Evolutionary conservation across 1,140 invertebrate genomes (phyloP), one percentile per base, ranked within the genome.

Genomic region (Stegodyphus mimosarum): DNA sequence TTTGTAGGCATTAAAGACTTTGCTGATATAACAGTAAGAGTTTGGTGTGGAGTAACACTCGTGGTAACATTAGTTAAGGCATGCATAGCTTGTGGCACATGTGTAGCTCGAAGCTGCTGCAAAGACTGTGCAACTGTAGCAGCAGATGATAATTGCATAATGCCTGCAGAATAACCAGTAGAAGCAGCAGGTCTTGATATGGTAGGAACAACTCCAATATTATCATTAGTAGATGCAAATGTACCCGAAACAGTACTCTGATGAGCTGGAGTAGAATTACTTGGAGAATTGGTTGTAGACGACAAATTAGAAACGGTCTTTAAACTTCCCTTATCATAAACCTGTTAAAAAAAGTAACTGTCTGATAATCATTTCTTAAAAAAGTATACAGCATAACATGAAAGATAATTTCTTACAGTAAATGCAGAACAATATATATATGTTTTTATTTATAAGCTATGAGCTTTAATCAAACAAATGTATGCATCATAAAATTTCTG

Each of bases 11-110:
- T 55, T 7, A 87, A 55, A 11, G 78, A 76, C 50, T 87, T 87
- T 7, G 78, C 86, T 48, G 86, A 83, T 49, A 87, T 83, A 7
- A 87, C 86, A 60, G 85, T 86, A 6, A 87, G 63, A 3, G 86
- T 87, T 60, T 81, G 86, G 66, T 87, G 86, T 49, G 86, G 67
- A 48, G 85, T 17, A 51, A 50, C 64, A 33, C 67, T 48, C 5
- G 77, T 66, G 7, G 76, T 67, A n/a, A 64, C 51, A 80, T 60
- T 69, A 60, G 73, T 17, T 13, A 76, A 50, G n/a, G 71, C 64
- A 80, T 86, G 85, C 33, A 86, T 55, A 48, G 70, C 48, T 18
- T 69, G 51, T 64, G 69, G 49, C 50, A 78, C 84, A 70, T 78
- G 85, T 51, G 85, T 66, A 13, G 85, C 74, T 18, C 85, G 51